Percentiles rank a stretch among this genome's conserved stretches.
These are phyloP conservation scores for Gymnarchus niloticus DNA, from an alignment of 2,113 vertebrate species.

Conservation along the genomic window DNA sequence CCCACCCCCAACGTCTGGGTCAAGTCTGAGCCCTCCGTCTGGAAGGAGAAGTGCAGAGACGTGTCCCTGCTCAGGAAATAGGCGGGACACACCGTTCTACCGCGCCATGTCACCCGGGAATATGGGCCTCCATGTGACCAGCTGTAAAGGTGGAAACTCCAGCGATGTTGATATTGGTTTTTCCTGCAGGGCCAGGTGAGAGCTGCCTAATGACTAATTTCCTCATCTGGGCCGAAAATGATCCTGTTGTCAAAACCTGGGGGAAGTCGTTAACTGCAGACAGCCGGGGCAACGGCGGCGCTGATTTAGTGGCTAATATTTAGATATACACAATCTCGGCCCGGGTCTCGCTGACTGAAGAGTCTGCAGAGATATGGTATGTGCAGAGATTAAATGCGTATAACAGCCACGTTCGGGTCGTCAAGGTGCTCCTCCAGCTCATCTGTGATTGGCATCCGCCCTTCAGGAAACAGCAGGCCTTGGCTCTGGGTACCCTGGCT, in stretches of 20 bases:
- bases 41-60: background rate
- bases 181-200: background rate
- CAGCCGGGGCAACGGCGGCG: background rate
- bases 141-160: background rate
- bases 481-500: background rate
- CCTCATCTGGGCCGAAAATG: background rate
- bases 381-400: too few relatives aligned
- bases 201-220: slow-evolving; percentile 14
- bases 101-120: too few relatives aligned
- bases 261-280: background rate
- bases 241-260: background rate
- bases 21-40: background rate
- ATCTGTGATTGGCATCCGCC: slow-evolving; percentile 22
- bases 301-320: slow-evolving; percentile 11
- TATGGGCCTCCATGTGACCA: background rate
- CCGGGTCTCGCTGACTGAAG: too few relatives aligned
- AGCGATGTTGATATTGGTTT: background rate
- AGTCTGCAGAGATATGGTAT: too few relatives aligned
- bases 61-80: background rate
- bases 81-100: too few relatives aligned
- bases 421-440: too few relatives aligned
- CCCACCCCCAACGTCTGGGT: slow-evolving; percentile 17
- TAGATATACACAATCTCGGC: too few relatives aligned
- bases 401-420: too few relatives aligned
- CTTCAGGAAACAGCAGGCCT: background rate